Base-by-base conservation (phyloP, 2,113 vertebrate genomes). In the Narcine bancroftii region DNA sequence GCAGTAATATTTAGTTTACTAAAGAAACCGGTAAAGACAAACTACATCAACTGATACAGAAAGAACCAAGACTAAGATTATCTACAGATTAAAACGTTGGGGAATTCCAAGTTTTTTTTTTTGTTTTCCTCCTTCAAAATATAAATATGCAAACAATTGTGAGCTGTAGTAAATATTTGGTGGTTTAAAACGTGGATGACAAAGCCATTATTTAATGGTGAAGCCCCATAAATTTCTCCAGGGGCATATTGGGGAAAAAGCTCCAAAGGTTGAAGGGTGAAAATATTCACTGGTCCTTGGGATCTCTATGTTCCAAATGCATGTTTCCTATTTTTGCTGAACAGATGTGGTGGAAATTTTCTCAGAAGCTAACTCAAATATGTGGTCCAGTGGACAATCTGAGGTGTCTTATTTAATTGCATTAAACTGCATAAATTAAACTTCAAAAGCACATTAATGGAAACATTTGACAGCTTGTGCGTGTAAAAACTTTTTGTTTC, bases 401-500 rank as follows among this genome's bases (percentile, higher is more conserved):
- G 60, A 89, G 66, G 24, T 47, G 47, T 66, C 36, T 66, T 91
- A 69, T 65, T 24, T 65, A 63, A 65, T 65, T 65, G 85, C 21
- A 53, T 85, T 65, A 91, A 66, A 69, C 7, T 42, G 65, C 11
- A 63, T 87, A 87, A n/a, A 26, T 45, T 66, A 91, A 66, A 91
- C 21, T 45, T 91, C 24, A 69, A 91, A n/a, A 91, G 63, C 89
- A 47, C 36, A 26, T 91, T 39, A 45, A 2, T 69, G 39, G 39
- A 89, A 91, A 47, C 39, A 45, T 47, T n/a, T 69, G 39, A 65
- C n/a, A 91, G 89, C 15, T 60, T 60, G 29, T 39, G 81, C 81
- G 60, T 87, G 81, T 87, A 87, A 39, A 87, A 87, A 87, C 33
- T 60, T 63, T 69, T 56, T 87, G 50, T 87, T 87, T 87, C 81